Evolutionary conservation across 2,888 invertebrate genomes (phyloP), one percentile per base, ranked within the genome.

Genomic region (Teleiodes luculella): DNA sequence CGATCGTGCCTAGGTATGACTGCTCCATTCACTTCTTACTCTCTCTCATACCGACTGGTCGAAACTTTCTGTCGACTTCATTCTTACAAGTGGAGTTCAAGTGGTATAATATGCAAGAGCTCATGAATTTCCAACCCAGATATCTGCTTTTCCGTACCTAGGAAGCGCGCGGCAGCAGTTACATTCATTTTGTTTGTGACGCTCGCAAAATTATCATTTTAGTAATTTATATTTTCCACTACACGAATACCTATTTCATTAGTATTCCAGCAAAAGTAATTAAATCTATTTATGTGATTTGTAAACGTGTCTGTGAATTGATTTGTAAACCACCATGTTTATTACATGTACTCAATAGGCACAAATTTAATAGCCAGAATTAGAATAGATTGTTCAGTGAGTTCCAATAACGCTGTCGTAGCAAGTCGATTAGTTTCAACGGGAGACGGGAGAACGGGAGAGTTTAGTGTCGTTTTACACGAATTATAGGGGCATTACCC

Each of bases 101-200:
- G 77, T 75, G 72, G 71, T 72, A 69, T 80, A 62, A 74, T 65
- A 76, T 74, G 74, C 74, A 76, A 77, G 70, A 72, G 62, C 70
- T 70, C 70, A 70, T 75, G 78, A 78, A 79, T 75, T 70, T 64
- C 57, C 48, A 54, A 62, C 65, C 67, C 66, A 58, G 59, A 61
- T 65, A 68, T 69, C 71, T 63, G 68, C 68, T 67, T 67, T 65
- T 61, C 57, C 62, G 61, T 65, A 66, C 70, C 24, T 24, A 24
- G 66, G 70, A 24, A 24, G 24, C 66, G 62, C 62, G 66, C 65
- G 58, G 58, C 49, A 62, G 60, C 57, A 68, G 68, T 24, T 3
- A 24, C 67, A 61, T 66, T 72, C 69, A 68, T 24, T 65, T 63
- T 62, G 65, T 66, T 64, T 57, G 63, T 64, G 65, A 65, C 68